A percentile compares a stretch with the other conserved stretches of the same genome.
phyloP scores from a whole-genome alignment of 2,113 vertebrate genomes.

The Xerus inauris region DNA sequence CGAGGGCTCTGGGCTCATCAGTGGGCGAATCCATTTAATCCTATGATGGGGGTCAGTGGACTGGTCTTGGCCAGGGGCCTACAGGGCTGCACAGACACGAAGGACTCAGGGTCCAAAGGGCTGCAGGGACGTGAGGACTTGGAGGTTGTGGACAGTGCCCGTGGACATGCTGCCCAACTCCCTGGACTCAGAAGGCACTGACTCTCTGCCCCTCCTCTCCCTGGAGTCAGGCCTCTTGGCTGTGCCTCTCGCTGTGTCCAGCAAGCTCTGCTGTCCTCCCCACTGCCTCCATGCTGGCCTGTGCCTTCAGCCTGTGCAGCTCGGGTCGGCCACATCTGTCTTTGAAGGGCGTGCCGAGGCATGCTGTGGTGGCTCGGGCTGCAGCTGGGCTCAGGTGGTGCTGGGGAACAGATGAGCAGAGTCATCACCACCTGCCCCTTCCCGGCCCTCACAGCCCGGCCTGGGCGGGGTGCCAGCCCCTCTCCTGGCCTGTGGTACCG shows the following conservation, averaged over 20 bases:
- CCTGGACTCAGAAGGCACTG: too few relatives aligned
- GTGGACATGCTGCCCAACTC: neutral
- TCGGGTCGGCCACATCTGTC: neutral
- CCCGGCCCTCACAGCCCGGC: neutral
- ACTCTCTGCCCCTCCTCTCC: neutral
- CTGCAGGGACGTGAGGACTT: neutral
- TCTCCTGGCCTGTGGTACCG: neutral
- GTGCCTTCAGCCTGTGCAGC: neutral
- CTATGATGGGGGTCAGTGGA: neutral
- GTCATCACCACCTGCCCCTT: neutral
- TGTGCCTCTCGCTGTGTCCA: too few relatives aligned
- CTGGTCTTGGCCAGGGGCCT: too few relatives aligned
- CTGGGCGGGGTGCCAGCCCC: neutral
- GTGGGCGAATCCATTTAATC: too few relatives aligned
- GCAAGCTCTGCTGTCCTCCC: neutral
- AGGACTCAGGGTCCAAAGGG: neutral
- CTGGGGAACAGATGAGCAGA: neutral
- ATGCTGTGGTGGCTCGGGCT: neutral
- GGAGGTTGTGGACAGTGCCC: neutral
- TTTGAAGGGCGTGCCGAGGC: neutral
- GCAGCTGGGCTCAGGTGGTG: neutral
- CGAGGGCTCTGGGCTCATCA: too few relatives aligned
- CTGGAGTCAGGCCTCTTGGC: neutral
- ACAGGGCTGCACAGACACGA: too few relatives aligned
- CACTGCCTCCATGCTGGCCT: neutral